These are phyloP conservation scores for Heliconius erato DNA, from an alignment of 2,888 invertebrate genomes.

Conservation along the genomic window DNA sequence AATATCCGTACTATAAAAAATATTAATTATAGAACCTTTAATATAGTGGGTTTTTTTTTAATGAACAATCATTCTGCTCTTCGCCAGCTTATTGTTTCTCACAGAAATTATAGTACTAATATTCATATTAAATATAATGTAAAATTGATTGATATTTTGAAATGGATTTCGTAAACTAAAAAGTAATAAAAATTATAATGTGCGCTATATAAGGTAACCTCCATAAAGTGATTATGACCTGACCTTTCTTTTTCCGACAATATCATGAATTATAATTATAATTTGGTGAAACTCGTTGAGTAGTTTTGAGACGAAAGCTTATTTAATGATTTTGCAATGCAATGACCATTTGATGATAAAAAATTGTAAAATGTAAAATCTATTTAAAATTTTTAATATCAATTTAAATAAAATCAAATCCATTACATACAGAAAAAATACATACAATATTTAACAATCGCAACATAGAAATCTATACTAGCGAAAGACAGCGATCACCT, in stretches of 20 bases:
- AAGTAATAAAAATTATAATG: background rate
- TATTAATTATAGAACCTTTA: too few relatives aligned
- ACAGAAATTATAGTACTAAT: background rate
- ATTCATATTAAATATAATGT: background rate
- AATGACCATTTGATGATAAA: background rate
- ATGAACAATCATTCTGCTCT: background rate
- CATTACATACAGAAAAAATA: background rate
- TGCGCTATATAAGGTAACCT: background rate
- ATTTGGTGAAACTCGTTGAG: background rate
- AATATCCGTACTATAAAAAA: too few relatives aligned
- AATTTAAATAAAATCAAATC: background rate
- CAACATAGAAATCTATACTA: background rate
- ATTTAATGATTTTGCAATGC: background rate
- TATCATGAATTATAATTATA: background rate
- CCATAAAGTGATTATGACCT: background rate
- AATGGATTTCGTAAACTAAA: background rate
- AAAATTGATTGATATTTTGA: background rate
- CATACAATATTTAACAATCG: background rate
- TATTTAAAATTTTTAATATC: too few relatives aligned
- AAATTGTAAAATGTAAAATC: too few relatives aligned
- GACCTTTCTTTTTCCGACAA: slow-evolving; percentile 13
- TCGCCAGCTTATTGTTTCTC: background rate
- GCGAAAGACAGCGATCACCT: slow-evolving; percentile 20
- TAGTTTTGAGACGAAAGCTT: background rate
- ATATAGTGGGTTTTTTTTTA: background rate